These are phyloP conservation scores for Pegoplata infirma DNA, from an alignment of 2,888 invertebrate species.

Conservation along the genomic window DNA sequence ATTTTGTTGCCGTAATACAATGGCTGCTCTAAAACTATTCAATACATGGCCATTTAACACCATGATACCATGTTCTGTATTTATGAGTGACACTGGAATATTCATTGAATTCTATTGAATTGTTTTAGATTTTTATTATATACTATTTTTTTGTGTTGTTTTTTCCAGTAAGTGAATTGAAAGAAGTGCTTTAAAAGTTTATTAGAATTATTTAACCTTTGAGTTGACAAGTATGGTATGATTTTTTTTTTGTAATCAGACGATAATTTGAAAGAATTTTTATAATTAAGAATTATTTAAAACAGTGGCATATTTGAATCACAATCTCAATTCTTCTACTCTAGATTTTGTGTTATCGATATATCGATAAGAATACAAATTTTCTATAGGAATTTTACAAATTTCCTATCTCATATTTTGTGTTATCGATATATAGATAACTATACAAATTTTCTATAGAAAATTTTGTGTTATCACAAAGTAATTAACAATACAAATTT, in stretches of 20 bases:
- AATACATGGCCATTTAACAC: constrained; percentile 53
- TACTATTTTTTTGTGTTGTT: not conserved
- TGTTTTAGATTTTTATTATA: constrained; percentile 7
- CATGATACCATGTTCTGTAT: constrained; percentile 40
- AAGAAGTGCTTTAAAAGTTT: constrained; percentile 9
- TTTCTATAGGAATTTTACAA: too few species aligned
- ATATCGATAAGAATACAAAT: too few species aligned
- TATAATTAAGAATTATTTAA: too few species aligned
- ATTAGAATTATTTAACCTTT: constrained; percentile 31
- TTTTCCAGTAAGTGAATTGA: not conserved
- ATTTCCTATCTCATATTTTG: too few species aligned
- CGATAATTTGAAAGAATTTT: not conserved
- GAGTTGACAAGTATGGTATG: constrained; percentile 2
- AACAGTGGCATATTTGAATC: too few species aligned
- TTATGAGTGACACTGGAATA: constrained; percentile 54
- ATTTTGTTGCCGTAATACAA: constrained; percentile 3
- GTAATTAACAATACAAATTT: too few species aligned
- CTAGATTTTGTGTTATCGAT: too few species aligned
- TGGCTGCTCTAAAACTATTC: constrained; percentile 38
- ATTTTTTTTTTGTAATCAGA: not conserved
- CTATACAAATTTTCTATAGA: too few species aligned
- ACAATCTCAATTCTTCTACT: too few species aligned
- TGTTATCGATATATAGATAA: too few species aligned
- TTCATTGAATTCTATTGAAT: constrained; percentile 55
- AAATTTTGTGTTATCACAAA: too few species aligned